phyloP scores from a whole-genome alignment of 2,888 invertebrate species.

The Arge pagana region DNA sequence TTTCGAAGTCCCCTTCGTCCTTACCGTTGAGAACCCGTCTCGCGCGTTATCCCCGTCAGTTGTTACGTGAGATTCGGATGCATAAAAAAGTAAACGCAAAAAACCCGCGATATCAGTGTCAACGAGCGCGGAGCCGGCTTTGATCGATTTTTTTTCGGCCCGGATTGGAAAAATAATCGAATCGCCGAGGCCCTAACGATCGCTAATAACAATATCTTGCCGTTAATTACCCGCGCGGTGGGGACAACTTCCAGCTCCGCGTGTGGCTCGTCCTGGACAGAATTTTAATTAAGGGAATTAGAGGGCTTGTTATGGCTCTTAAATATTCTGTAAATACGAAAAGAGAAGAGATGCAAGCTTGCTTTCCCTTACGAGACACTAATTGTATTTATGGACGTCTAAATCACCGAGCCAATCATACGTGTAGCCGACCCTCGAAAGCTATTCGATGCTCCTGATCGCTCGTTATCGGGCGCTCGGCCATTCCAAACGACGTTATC shows the following conservation, averaged over 20 bases:
- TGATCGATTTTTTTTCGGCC: too few species aligned
- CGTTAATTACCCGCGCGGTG: constrained; percentile 17
- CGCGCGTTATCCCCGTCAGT: too few species aligned
- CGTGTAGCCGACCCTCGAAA: too few species aligned
- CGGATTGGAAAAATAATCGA: too few species aligned
- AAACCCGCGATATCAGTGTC: too few species aligned
- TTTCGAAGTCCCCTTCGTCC: neutral
- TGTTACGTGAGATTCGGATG: too few species aligned
- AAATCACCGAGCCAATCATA: constrained; percentile 15
- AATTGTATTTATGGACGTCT: constrained; percentile 50
- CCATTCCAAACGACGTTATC: too few species aligned
- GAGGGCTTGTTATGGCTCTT: constrained; percentile 43
- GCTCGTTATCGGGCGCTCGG: too few species aligned
- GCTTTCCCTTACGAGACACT: constrained; percentile 39
- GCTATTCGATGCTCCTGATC: too few species aligned
- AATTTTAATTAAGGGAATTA: constrained; percentile 53
- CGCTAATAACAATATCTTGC: constrained; percentile 18
- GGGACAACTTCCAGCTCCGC: constrained; percentile 23
- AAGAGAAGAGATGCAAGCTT: neutral
- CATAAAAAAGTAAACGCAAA: too few species aligned
- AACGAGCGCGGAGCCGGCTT: too few species aligned
- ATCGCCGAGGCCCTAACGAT: constrained; percentile 7
- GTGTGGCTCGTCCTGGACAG: constrained; percentile 40
- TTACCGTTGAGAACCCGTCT: too few species aligned
- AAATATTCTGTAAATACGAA: constrained; percentile 46